Evolutionary conservation across 30 jellyfish, hydroid and myxozoan genomes (phyloP).

Genomic region (Cassiopea xamachana): DNA sequence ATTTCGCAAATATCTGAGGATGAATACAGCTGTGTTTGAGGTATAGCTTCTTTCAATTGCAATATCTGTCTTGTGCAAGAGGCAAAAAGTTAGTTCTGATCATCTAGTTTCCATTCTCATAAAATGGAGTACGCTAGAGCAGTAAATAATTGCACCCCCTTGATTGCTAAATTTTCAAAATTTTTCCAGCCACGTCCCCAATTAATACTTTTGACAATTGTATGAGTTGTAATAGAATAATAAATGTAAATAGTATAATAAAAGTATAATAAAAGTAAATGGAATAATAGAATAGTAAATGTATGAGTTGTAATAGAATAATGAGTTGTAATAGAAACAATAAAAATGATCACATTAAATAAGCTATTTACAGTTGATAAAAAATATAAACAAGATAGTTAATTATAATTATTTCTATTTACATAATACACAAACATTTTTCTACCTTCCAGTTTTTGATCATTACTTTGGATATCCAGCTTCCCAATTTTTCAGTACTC

Average conservation of each 20-base stretch:
- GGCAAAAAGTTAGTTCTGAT: background rate
- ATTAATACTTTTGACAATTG: no score
- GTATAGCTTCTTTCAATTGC: slow-evolving; percentile 14
- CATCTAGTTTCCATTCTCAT: background rate
- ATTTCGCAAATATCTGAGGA: slow-evolving; percentile 53
- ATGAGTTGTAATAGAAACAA: background rate
- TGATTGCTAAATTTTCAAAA: background rate
- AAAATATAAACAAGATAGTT: slow-evolving; percentile 9
- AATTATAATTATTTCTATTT: background rate
- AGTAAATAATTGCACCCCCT: background rate
- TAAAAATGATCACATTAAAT: background rate
- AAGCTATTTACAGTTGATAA: background rate
- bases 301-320: no score
- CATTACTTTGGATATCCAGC: background rate
- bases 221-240: no score
- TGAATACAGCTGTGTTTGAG: slow-evolving; percentile 48
- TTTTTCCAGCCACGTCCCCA: background rate
- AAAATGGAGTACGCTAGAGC: background rate
- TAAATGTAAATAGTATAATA: no score
- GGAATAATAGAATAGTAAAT: no score
- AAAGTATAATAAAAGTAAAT: no score
- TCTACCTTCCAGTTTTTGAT: background rate
- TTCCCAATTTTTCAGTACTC: background rate
- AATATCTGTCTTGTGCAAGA: background rate
- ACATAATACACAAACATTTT: background rate